Base-by-base conservation (phyloP, 2,797 vertebrate species). In the Spatula clypeata region DNA sequence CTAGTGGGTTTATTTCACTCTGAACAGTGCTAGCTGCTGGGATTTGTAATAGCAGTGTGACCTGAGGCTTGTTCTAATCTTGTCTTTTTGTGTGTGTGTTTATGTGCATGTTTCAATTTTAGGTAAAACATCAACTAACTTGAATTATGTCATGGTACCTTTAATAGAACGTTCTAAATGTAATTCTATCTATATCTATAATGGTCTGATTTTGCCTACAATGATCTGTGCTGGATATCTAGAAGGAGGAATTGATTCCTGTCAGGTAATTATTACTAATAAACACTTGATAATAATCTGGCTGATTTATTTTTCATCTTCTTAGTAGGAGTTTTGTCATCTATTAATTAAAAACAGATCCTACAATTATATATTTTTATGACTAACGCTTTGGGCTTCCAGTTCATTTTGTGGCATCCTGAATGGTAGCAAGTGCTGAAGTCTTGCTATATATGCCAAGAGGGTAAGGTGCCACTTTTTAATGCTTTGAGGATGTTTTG, bases 211-310 rank as follows among this genome's bases (percentile, higher is more conserved):
- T 93, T 98, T 98, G 1, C 88, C 98, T 19, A 97, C 98, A 69
- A 99, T 99, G 99, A 86, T 99, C 94, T 99, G 99, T 91, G 99
- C 99, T 0, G 99, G 99, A 8, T 98, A 94, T 36, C 96, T 99
- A 58, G 1, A 9, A 42, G 99, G 99, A 61, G 97, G 97, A 36
- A 44, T 98, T 2, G 99, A 99, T 93, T 95, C 99, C 19, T 99
- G 99, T 93, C 99, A 99, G 99, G 99, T 99, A 95, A 96, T 89
- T 88, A 44, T 51, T 66, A 51, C 31, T 86, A 32, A 47, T 60
- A 70, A 81, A 61, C 17, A 58, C 11, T 27, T 86, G 44, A 32
- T 42, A 38, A 49, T n/a, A 3, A 44, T 60, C 40, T 75, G 23
- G 29, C 87, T 40, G 20, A 11, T 40, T 23, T 23, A 21, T 53